Evolutionary conservation across 2,797 vertebrate genomes (phyloP).

Genomic region (Phoxinus dragarum): DNA sequence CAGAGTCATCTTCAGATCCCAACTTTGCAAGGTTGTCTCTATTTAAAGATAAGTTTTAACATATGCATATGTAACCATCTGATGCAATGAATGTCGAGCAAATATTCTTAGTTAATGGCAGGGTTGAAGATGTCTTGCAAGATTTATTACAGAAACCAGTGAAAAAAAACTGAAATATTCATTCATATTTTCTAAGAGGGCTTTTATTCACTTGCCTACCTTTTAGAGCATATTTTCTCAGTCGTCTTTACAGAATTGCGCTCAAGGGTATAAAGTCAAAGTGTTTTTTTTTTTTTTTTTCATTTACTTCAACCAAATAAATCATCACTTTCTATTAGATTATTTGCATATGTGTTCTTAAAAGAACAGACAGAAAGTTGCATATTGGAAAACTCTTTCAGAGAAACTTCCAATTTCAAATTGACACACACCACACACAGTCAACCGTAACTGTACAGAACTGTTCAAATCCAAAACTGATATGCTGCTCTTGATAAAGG

Average conservation of each 20-base stretch:
- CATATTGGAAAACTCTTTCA: background rate
- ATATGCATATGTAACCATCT: background rate
- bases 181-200: background rate
- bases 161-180: background rate
- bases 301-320: background rate
- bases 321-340: background rate
- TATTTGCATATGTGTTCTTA: background rate
- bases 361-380: background rate
- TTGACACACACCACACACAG: background rate
- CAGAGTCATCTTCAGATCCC: background rate
- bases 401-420: background rate
- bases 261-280: background rate
- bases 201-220: background rate
- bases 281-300: background rate
- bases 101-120: background rate
- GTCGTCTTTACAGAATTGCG: background rate
- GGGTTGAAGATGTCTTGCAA: background rate
- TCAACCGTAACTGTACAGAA: background rate
- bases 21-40: background rate
- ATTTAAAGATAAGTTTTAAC: background rate
- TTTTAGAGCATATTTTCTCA: background rate
- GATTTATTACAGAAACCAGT: background rate
- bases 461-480: slow-evolving; percentile 1
- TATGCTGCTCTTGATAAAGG: slow-evolving; percentile 5
- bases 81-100: background rate